Conservation (phyloP, 2,113 vertebrate genomes). For the Phylloscopus trochiloides region DNA sequence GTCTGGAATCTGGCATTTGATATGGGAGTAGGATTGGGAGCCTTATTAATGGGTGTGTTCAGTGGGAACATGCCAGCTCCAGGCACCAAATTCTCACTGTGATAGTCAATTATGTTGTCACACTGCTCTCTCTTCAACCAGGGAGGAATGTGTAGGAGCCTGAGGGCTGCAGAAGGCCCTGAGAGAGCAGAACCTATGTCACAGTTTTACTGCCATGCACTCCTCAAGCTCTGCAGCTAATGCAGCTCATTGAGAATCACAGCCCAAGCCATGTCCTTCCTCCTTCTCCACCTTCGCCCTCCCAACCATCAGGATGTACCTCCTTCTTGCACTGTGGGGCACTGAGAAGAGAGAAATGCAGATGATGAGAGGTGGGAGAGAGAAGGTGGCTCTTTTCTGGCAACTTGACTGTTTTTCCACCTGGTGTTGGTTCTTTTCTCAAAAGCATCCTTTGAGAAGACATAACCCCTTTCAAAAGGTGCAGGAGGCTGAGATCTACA, state of each 20-base stretch:
- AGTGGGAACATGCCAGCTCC: not conserved
- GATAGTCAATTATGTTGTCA: not conserved
- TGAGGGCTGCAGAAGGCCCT: not conserved
- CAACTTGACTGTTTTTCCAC: not conserved
- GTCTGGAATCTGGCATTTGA: not conserved
- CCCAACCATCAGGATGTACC: rapidly evolving
- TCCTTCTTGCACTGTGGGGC: not conserved
- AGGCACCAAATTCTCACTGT: not conserved
- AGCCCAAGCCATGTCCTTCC: not conserved
- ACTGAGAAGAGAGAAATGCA: not conserved
- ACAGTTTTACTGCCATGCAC: not conserved
- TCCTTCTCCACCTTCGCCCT: not conserved
- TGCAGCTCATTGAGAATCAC: not conserved
- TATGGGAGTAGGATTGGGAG: not conserved
- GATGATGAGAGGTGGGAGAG: not conserved
- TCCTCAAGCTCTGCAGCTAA: not conserved
- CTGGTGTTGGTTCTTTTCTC: not conserved
- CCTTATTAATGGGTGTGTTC: not conserved
- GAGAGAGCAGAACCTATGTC: not conserved
- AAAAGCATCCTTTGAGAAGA: not conserved
- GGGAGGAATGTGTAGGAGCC: not conserved
- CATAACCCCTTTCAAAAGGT: not conserved
- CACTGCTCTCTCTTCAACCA: not conserved
- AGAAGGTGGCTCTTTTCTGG: not conserved
- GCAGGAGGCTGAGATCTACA: not conserved